phyloP scores from a whole-genome alignment of 2,113 vertebrate species.

The Calyptommatus sinebrachiatus region DNA sequence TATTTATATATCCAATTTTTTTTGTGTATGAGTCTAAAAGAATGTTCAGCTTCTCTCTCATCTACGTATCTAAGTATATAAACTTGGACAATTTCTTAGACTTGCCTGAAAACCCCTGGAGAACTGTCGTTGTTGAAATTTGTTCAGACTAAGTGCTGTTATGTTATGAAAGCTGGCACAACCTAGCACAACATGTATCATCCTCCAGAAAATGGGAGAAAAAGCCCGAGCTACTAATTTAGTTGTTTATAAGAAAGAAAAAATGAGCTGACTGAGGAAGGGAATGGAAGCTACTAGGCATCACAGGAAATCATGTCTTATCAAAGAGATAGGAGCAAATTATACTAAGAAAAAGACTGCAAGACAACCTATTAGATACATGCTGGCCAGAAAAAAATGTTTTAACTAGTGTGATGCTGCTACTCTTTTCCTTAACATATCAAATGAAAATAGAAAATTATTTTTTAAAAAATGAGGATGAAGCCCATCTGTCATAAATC shows the following conservation, averaged over 20 bases:
- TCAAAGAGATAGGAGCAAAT: conserved; percentile 37
- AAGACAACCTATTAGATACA: conserved; percentile 42
- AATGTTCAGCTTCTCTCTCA: conserved; percentile 27
- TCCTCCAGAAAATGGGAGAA: background rate
- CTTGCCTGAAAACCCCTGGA: conserved; percentile 21
- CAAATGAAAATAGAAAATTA: conserved; percentile 14
- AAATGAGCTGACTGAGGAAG: background rate
- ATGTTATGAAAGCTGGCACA: conserved; percentile 39
- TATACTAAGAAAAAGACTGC: conserved; percentile 46
- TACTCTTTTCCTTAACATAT: conserved; percentile 31
- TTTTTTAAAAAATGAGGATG: background rate
- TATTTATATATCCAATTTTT: conserved; percentile 22
- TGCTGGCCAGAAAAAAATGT: conserved; percentile 44
- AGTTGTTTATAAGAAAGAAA: conserved; percentile 36
- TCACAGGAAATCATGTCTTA: conserved; percentile 24
- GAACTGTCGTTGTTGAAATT: conserved; percentile 32
- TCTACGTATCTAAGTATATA: conserved; percentile 37
- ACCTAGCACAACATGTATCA: conserved; percentile 10
- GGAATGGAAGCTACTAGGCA: conserved; percentile 42
- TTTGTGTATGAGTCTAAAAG: conserved; percentile 29
- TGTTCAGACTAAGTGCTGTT: conserved; percentile 8
- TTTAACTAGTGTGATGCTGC: conserved; percentile 10
- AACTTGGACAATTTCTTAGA: conserved; percentile 37
- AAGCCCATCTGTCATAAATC: conserved; percentile 14
- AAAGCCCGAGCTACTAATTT: conserved; percentile 12